Evolutionary conservation across 2,113 vertebrate genomes (phyloP).

Genomic region (Ciconia boyciana): DNA sequence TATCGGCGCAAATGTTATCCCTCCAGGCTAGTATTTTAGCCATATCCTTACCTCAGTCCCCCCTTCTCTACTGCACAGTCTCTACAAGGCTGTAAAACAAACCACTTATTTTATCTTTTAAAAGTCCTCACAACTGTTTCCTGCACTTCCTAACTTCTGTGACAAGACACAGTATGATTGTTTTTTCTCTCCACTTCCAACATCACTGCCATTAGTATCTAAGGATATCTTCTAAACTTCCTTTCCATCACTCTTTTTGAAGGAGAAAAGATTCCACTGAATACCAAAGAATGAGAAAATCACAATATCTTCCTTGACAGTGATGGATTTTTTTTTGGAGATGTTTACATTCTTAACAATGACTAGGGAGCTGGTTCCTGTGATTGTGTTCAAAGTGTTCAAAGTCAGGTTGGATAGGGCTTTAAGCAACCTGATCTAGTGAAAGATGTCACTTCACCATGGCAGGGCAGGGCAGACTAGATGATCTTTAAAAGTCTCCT

Average conservation of each 20-base stretch:
- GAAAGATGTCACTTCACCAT: background rate
- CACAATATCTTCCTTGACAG: background rate
- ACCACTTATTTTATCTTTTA: background rate
- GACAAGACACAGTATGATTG: background rate
- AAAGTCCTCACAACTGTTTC: background rate
- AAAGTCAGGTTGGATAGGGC: background rate
- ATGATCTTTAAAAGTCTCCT: background rate
- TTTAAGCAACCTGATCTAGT: background rate
- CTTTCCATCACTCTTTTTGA: background rate
- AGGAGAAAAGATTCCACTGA: background rate
- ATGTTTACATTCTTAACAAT: background rate
- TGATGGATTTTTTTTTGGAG: background rate
- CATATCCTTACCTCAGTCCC: background rate
- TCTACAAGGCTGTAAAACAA: background rate
- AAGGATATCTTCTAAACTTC: background rate
- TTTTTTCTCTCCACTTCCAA: background rate
- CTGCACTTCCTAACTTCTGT: background rate
- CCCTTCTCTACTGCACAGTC: background rate
- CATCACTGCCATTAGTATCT: background rate
- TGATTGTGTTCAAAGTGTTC: background rate
- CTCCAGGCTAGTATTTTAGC: background rate
- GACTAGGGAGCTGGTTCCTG: background rate
- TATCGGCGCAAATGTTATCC: background rate
- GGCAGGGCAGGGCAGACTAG: background rate
- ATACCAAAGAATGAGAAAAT: background rate